Evolutionary conservation across 2,888 invertebrate species (phyloP).

Genomic region (Callosobruchus maculatus): DNA sequence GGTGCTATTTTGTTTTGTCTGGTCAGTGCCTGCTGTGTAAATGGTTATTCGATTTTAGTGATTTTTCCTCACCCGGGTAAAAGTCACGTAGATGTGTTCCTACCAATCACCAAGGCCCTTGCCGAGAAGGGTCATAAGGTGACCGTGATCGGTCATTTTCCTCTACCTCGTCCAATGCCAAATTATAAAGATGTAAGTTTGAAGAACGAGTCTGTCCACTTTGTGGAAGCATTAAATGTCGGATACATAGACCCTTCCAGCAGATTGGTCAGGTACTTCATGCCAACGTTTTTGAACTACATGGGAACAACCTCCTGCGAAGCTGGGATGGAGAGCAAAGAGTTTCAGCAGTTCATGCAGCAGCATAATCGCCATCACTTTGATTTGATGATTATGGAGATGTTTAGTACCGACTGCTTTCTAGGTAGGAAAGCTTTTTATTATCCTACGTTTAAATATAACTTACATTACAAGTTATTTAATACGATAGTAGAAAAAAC

Average conservation of each 20-base stretch:
- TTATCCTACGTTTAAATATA: no score
- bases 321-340: slow-evolving; percentile 32
- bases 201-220: slow-evolving; percentile 27
- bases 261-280: slow-evolving; percentile 13
- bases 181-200: slow-evolving; percentile 58
- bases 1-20: not conserved
- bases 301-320: slow-evolving; percentile 17
- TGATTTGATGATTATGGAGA: slow-evolving; percentile 65
- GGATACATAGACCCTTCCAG: slow-evolving; percentile 1
- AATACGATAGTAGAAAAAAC: no score
- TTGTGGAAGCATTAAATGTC: slow-evolving; percentile 11
- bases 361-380: slow-evolving; percentile 49
- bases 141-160: slow-evolving; percentile 65
- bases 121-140: slow-evolving; percentile 62
- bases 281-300: slow-evolving; percentile 5
- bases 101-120: slow-evolving; percentile 58
- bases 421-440: slow-evolving; percentile 40
- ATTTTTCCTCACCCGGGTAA: slow-evolving; percentile 65
- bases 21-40: not conserved
- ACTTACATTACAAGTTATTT: no score
- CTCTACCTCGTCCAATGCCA: slow-evolving; percentile 48
- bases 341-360: slow-evolving; percentile 44
- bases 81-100: slow-evolving; percentile 67
- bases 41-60: slow-evolving; percentile 56
- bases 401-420: slow-evolving; percentile 68